Conservation (phyloP, 2,888 invertebrate genomes). For the Trachelus iudaicus region DNA sequence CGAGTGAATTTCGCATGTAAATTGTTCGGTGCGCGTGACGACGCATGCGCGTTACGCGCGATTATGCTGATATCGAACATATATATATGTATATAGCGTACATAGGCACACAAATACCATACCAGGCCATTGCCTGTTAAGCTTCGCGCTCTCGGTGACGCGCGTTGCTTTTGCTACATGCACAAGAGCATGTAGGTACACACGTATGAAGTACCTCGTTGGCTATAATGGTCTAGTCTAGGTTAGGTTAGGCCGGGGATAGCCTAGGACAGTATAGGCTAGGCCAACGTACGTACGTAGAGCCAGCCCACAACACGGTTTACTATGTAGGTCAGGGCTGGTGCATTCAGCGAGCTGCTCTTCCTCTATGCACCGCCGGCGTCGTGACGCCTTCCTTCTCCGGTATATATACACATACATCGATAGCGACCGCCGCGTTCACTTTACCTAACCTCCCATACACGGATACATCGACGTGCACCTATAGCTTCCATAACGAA, state of each 20-base stretch:
- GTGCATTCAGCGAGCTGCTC: constrained; percentile 62
- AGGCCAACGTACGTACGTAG: no score
- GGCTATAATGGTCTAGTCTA: constrained; percentile 46
- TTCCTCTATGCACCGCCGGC: constrained; percentile 55
- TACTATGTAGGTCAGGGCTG: constrained; percentile 66
- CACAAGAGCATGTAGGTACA: not conserved
- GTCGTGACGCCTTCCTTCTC: not conserved
- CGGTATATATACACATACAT: not conserved
- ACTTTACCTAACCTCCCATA: constrained; percentile 29
- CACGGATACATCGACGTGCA: constrained; percentile 27
- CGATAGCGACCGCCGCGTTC: constrained; percentile 1
- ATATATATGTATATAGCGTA: no score
- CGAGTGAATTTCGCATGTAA: not conserved
- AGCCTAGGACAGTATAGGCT: constrained; percentile 38
- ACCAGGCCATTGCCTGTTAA: not conserved
- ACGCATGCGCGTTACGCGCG: constrained; percentile 2
- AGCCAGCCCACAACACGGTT: constrained; percentile 57
- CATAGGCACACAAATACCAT: not conserved
- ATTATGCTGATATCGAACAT: not conserved
- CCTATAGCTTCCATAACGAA: not conserved
- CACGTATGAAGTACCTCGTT: constrained; percentile 22
- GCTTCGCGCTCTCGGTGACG: not conserved
- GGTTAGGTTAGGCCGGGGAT: constrained; percentile 41
- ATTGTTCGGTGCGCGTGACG: not conserved
- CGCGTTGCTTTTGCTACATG: not conserved